Evolutionary conservation across 2,888 invertebrate genomes (phyloP).

Genomic region (Pogonocherus hispidulus): DNA sequence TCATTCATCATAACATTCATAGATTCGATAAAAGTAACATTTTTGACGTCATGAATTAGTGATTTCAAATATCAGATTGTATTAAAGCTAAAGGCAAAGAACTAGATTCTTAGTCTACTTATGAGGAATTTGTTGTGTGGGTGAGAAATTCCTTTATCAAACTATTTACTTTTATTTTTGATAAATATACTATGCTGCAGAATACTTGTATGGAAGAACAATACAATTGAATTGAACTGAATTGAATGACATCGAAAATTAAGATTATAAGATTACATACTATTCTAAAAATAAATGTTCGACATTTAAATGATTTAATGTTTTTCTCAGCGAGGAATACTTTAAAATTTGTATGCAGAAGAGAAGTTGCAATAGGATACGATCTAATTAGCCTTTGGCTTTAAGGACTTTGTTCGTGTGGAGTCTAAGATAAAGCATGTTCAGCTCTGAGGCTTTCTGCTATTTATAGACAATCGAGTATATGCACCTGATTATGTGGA

Average conservation of each 20-base stretch:
- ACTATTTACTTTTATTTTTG: not conserved
- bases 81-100: not conserved
- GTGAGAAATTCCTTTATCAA: not conserved
- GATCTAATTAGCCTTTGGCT: constrained; percentile 1
- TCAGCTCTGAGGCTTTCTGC: constrained; percentile 21
- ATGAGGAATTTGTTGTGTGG: not conserved
- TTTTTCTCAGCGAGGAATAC: too few species aligned
- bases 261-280: too few species aligned
- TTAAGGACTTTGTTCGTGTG: constrained; percentile 6
- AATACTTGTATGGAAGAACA: too few species aligned
- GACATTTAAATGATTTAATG: too few species aligned
- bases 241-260: too few species aligned
- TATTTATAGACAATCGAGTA: constrained; percentile 38
- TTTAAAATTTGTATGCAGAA: too few species aligned
- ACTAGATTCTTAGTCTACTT: not conserved
- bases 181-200: too few species aligned
- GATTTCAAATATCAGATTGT: not conserved
- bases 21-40: constrained; percentile 1
- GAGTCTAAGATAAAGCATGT: constrained; percentile 13
- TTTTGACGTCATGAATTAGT: not conserved
- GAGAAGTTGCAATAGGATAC: too few species aligned
- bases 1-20: not conserved
- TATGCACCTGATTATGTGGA: constrained; percentile 10
- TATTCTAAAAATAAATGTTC: too few species aligned
- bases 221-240: too few species aligned